Conservation (phyloP, 2,888 invertebrate genomes). For the Ferrisia virgata region DNA sequence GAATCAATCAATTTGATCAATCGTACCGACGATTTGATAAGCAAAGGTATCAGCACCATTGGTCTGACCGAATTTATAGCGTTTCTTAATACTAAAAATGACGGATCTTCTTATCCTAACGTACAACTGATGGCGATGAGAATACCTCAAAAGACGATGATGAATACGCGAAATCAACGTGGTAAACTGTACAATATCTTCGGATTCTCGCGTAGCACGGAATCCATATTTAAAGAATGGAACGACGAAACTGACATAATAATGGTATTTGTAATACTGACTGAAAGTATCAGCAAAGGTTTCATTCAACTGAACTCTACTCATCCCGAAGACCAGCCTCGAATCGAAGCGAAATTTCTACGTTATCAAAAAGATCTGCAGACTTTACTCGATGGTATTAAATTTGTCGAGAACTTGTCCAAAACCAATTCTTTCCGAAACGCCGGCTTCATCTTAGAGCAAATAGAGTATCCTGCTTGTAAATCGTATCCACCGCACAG, state of each 20-base stretch:
- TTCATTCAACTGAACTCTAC: background rate
- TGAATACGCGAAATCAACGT: background rate
- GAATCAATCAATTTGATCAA: constrained; percentile 7
- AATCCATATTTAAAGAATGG: constrained; percentile 45
- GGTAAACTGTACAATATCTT: constrained; percentile 36
- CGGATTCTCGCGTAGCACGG: constrained; percentile 47
- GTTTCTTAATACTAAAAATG: constrained; percentile 56
- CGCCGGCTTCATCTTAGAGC: constrained; percentile 49
- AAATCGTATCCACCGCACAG: constrained; percentile 47
- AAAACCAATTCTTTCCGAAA: constrained; percentile 49
- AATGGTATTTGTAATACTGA: constrained; percentile 51
- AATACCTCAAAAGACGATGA: background rate
- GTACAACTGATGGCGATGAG: constrained; percentile 38
- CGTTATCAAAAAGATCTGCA: constrained; percentile 1
- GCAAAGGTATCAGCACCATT: constrained; percentile 27
- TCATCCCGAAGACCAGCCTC: constrained; percentile 15
- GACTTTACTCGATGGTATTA: constrained; percentile 25
- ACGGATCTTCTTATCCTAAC: background rate
- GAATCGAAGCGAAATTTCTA: constrained; percentile 31
- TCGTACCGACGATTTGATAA: background rate
- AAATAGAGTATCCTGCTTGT: constrained; percentile 48
- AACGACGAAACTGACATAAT: constrained; percentile 46
- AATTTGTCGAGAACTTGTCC: constrained; percentile 49
- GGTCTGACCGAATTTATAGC: constrained; percentile 66
- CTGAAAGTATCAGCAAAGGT: constrained; percentile 54